These are phyloP conservation scores for Halesus radiatus DNA, from an alignment of 1,140 invertebrate genomes.

Conservation along the genomic window DNA sequence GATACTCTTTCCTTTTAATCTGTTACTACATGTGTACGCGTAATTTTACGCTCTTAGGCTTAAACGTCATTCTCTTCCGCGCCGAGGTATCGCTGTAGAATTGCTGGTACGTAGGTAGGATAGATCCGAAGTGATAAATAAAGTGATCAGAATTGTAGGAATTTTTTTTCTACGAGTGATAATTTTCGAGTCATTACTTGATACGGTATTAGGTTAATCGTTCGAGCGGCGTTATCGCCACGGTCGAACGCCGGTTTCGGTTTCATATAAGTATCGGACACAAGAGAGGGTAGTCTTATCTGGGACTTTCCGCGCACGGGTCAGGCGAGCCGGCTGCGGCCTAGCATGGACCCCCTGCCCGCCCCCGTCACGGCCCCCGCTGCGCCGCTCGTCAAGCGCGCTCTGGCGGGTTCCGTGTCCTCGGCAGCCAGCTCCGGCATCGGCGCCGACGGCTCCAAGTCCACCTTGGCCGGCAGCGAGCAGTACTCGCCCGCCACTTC, in stretches of 20 bases:
- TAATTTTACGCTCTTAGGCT: constrained; percentile 26
- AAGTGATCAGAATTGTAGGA: constrained; percentile 48
- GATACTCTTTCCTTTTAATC: constrained; percentile 37
- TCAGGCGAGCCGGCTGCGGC: constrained; percentile 57
- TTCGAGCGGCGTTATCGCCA: background rate
- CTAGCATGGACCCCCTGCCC: constrained; percentile 63
- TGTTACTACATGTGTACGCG: constrained; percentile 47
- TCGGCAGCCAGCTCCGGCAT: constrained; percentile 60
- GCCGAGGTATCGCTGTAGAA: constrained; percentile 2
- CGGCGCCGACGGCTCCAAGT: constrained; percentile 48
- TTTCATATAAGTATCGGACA: constrained; percentile 13
- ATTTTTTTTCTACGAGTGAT: constrained; percentile 46
- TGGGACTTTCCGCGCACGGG: background rate
- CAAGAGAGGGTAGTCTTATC: background rate
- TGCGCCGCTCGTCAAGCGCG: constrained; percentile 47
- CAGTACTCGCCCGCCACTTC: constrained; percentile 60
- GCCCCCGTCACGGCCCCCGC: constrained; percentile 36
- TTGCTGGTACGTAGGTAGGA: constrained; percentile 15
- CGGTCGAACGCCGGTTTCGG: constrained; percentile 33
- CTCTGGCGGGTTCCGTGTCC: constrained; percentile 1
- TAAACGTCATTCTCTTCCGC: constrained; percentile 20
- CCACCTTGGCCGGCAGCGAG: constrained; percentile 43
- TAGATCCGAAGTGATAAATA: constrained; percentile 49
- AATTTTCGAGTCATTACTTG: constrained; percentile 50
- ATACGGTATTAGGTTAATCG: constrained; percentile 42